Conservation (phyloP, 2,113 vertebrate genomes). For the Tenebrosternarchus preto region DNA sequence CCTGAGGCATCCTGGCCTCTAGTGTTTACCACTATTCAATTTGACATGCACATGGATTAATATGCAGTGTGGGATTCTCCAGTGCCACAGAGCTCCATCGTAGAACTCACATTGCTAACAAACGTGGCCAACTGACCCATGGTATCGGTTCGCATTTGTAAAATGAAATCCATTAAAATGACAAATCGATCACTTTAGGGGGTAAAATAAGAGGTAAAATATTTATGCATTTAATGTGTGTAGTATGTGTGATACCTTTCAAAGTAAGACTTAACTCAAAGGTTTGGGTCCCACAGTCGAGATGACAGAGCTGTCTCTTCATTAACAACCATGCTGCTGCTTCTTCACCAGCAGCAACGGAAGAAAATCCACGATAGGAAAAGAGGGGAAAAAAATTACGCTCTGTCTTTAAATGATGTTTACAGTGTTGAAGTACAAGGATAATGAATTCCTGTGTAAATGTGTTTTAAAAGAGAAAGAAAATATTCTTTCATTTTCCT, state of each 20-base stretch:
- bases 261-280: conserved; percentile 35
- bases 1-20: conserved; percentile 70
- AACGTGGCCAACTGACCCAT: background rate
- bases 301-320: conserved; percentile 40
- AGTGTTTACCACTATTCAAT: conserved; percentile 82
- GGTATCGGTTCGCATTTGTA: conserved; percentile 26
- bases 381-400: conserved; percentile 71
- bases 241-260: conserved; percentile 38
- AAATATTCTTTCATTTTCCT: conserved; percentile 86
- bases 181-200: conserved; percentile 2
- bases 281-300: conserved; percentile 7
- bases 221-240: conserved; percentile 42
- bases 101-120: background rate
- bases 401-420: conserved; percentile 98
- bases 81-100: conserved; percentile 1
- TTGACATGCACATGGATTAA: conserved; percentile 67
- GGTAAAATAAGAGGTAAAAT: conserved; percentile 21
- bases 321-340: conserved; percentile 20
- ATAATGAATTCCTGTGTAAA: conserved; percentile 95
- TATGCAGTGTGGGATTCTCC: conserved; percentile 30
- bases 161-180: conserved; percentile 30
- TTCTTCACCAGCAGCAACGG: conserved; percentile 30
- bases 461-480: conserved; percentile 93
- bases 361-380: conserved; percentile 64
- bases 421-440: conserved; percentile 99